These are phyloP conservation scores for Ceratina japonica DNA, from an alignment of 1,140 invertebrate genomes.

Conservation along the genomic window DNA sequence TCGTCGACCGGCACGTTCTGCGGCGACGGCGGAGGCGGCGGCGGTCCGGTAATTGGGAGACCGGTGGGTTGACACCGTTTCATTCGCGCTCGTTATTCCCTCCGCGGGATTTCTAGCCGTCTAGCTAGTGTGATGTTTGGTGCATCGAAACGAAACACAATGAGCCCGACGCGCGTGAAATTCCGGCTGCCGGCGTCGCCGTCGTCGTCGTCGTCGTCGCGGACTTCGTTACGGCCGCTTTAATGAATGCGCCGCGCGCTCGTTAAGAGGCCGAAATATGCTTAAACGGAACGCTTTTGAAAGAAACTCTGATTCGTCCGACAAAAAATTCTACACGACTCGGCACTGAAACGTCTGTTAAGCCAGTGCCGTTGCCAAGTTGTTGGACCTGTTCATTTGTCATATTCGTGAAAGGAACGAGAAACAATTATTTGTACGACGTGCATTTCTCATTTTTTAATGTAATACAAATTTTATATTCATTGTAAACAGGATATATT, in stretches of 20 bases:
- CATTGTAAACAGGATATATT: no score
- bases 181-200: conserved; percentile 41
- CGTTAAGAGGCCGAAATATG: conserved; percentile 41
- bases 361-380: background rate
- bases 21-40: conserved; percentile 4
- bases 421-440: no score
- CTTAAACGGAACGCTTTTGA: conserved; percentile 19
- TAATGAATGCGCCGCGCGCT: conserved; percentile 36
- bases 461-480: no score
- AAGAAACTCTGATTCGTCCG: background rate
- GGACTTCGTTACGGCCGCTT: conserved; percentile 27
- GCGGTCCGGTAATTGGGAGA: conserved; percentile 51
- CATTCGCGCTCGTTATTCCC: conserved; percentile 47
- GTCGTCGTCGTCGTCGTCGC: conserved; percentile 31
- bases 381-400: no score
- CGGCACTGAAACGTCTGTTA: background rate
- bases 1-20: conserved; percentile 48
- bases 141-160: conserved; percentile 55
- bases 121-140: conserved; percentile 44
- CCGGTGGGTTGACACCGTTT: conserved; percentile 57
- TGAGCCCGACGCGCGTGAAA: conserved; percentile 55
- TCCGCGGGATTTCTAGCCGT: conserved; percentile 43
- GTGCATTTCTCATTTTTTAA: no score
- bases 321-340: conserved; percentile 16
- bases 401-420: no score